phyloP scores from a whole-genome alignment of 1,140 invertebrate genomes.

The Pristionchus pacificus region DNA sequence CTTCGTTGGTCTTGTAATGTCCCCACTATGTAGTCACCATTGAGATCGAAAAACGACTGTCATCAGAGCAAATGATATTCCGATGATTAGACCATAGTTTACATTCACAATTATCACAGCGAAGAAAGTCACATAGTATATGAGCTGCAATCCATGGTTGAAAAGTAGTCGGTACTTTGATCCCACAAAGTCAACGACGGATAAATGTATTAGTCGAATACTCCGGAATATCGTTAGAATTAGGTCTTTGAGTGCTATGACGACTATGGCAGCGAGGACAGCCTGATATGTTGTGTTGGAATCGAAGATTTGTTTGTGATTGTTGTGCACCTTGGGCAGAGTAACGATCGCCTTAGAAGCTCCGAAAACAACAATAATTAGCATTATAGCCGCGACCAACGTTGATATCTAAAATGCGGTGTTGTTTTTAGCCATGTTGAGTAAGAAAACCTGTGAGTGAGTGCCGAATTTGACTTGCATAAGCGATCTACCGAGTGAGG shows the following conservation, averaged over 20 bases:
- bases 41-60: conserved; percentile 60
- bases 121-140: conserved; percentile 60
- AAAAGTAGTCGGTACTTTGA: neutral
- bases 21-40: conserved; percentile 42
- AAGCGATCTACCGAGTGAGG: conserved; percentile 60
- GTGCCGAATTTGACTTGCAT: conserved; percentile 60
- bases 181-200: conserved; percentile 61
- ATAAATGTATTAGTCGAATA: conserved; percentile 59
- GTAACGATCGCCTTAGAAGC: conserved; percentile 59
- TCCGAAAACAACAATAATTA: conserved; percentile 59
- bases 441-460: conserved; percentile 39
- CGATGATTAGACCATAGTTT: conserved; percentile 59
- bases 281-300: conserved; percentile 54
- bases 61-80: conserved; percentile 59
- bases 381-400: conserved; percentile 57
- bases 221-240: conserved; percentile 54
- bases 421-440: neutral
- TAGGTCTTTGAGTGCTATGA: conserved; percentile 60
- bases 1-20: too few relatives aligned
- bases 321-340: conserved; percentile 60
- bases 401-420: conserved; percentile 60
- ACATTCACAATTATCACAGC: conserved; percentile 61
- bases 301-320: neutral
- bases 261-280: conserved; percentile 59
- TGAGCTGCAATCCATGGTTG: conserved; percentile 48